These are phyloP conservation scores for Carassius auratus DNA, from an alignment of 2,113 vertebrate genomes.

Conservation along the genomic window DNA sequence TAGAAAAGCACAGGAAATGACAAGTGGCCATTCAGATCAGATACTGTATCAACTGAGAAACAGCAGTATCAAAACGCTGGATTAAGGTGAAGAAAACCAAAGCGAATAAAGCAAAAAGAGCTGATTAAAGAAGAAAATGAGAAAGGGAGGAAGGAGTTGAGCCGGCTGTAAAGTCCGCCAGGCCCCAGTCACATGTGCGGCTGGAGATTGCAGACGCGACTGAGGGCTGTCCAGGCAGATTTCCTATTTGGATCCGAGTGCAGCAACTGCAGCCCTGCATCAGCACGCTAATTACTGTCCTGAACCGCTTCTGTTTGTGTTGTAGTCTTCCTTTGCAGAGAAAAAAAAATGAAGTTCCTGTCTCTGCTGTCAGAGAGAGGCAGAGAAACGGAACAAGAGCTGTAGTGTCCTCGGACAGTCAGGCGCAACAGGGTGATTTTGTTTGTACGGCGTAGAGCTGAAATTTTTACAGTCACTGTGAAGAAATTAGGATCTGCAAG, in stretches of 20 bases:
- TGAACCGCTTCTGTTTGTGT: constrained; percentile 71
- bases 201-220: constrained; percentile 28
- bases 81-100: background rate
- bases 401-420: constrained; percentile 44
- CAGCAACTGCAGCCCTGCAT: constrained; percentile 48
- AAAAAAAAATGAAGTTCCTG: constrained; percentile 75
- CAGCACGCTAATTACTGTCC: constrained; percentile 75
- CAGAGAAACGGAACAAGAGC: constrained; percentile 30
- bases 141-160: constrained; percentile 5
- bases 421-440: constrained; percentile 26
- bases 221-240: constrained; percentile 39
- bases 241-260: constrained; percentile 42
- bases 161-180: background rate
- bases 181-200: constrained; percentile 29
- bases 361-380: constrained; percentile 61
- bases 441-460: background rate
- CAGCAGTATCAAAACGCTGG: background rate
- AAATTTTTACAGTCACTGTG: constrained; percentile 2
- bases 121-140: background rate
- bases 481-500: constrained; percentile 28
- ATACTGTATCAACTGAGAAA: constrained; percentile 42
- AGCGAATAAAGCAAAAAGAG: background rate
- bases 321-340: constrained; percentile 72
- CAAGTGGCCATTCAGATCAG: constrained; percentile 48
- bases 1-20: constrained; percentile 57